Evolutionary conservation across 2,113 vertebrate genomes (phyloP).

Genomic region (Pantherophis guttatus): DNA sequence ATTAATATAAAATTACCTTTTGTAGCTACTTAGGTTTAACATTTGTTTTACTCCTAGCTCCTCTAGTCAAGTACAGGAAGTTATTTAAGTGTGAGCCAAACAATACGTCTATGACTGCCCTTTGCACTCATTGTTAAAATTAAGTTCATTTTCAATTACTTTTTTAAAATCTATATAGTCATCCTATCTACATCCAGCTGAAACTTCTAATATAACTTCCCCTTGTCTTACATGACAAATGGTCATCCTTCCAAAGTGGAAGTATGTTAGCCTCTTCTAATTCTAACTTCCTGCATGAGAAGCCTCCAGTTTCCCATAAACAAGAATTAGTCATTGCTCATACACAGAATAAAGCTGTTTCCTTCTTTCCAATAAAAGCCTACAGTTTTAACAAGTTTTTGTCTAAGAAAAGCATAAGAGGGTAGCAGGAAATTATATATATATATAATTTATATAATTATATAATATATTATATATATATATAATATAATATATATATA

Average conservation of each 20-base stretch:
- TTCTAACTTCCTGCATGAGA: slow-evolving; percentile 10
- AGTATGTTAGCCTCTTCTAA: slow-evolving; percentile 14
- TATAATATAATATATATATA: background rate
- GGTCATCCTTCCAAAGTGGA: slow-evolving; percentile 7
- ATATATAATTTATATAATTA: no score
- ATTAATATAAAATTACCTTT: background rate
- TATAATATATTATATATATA: background rate
- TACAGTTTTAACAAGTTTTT: background rate
- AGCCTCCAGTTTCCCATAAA: slow-evolving; percentile 13
- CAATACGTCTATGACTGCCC: background rate
- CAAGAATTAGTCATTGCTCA: slow-evolving; percentile 15
- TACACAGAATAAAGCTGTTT: slow-evolving; percentile 17
- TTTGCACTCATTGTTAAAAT: slow-evolving; percentile 12
- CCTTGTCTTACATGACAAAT: slow-evolving; percentile 25
- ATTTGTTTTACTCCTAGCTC: background rate
- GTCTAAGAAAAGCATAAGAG: background rate
- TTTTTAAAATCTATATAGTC: background rate
- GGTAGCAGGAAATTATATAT: no score
- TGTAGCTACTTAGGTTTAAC: background rate
- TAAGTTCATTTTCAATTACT: slow-evolving; percentile 2
- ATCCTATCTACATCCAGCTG: background rate
- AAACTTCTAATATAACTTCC: slow-evolving; percentile 28
- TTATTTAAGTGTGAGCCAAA: slow-evolving; percentile 14
- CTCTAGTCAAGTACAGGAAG: slow-evolving; percentile 9
- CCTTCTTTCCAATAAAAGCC: slow-evolving; percentile 11